A percentile compares a stretch with the other conserved stretches of the same genome.
Conservation (phyloP, 2,888 invertebrate genomes). For the Polia nebulosa region DNA sequence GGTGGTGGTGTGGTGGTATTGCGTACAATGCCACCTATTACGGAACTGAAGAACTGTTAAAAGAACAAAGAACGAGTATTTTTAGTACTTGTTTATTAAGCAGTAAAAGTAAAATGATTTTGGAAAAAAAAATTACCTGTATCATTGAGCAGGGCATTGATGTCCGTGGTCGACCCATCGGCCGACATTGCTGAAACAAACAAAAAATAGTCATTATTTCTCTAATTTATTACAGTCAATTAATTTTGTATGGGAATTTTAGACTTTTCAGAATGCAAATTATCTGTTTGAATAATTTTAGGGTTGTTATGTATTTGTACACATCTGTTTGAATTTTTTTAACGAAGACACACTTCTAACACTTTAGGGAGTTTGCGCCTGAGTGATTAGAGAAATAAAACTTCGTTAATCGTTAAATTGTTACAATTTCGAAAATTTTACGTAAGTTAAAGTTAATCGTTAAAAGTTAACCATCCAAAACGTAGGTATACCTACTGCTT, state of each 20-base stretch:
- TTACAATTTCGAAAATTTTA: too few species aligned
- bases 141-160: constrained; percentile 92
- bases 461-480: too few species aligned
- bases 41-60: neutral
- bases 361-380: too few species aligned
- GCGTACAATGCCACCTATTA: constrained; percentile 62
- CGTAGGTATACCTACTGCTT: too few species aligned
- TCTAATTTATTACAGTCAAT: constrained; percentile 1
- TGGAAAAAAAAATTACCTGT: constrained; percentile 84
- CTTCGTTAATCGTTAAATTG: too few species aligned
- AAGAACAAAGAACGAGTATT: too few species aligned
- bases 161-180: constrained; percentile 92
- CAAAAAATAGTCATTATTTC: constrained; percentile 55
- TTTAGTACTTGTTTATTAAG: constrained; percentile 17
- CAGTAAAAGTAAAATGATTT: constrained; percentile 34
- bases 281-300: neutral
- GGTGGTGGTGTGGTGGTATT: too few species aligned
- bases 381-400: too few species aligned
- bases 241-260: neutral
- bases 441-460: too few species aligned
- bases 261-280: constrained; percentile 1
- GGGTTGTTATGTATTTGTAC: too few species aligned
- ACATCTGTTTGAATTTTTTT: neutral
- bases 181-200: constrained; percentile 92
- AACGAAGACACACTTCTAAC: too few species aligned